A percentile compares a stretch with the other conserved stretches of the same genome.
These are phyloP conservation scores for Dicrurus megarhynchus DNA, from an alignment of 2,113 vertebrate genomes.

Conservation along the genomic window DNA sequence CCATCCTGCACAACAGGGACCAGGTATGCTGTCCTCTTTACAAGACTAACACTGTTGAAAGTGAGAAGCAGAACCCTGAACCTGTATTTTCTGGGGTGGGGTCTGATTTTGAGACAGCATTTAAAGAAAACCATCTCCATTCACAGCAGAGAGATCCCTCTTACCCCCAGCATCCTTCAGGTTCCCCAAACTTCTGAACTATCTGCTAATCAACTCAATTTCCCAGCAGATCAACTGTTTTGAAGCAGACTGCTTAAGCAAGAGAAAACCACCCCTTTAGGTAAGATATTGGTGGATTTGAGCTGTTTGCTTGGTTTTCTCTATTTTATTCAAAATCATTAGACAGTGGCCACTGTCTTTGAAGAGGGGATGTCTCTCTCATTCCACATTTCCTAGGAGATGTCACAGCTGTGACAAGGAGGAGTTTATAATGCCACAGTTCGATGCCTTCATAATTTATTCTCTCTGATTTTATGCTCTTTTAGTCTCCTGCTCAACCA, in stretches of 20 bases:
- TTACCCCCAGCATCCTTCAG: background rate
- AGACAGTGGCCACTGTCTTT: conserved; percentile 56
- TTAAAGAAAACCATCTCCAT: background rate
- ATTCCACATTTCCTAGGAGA: conserved; percentile 75
- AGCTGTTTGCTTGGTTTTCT: background rate
- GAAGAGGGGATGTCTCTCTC: conserved; percentile 74
- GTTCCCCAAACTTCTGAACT: background rate
- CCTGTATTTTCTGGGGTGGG: background rate
- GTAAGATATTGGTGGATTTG: background rate
- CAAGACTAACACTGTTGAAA: background rate
- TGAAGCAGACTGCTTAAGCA: background rate
- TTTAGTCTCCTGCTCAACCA: conserved; percentile 84
- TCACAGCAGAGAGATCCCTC: background rate
- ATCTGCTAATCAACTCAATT: background rate
- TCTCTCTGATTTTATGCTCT: conserved; percentile 85
- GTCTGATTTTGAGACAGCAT: background rate
- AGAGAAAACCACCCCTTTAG: background rate
- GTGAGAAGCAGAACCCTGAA: background rate
- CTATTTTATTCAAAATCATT: conserved; percentile 62
- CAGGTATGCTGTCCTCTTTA: background rate
- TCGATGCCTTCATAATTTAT: conserved; percentile 85
- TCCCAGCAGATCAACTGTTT: background rate
- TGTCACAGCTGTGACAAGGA: conserved; percentile 79
- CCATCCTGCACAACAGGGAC: background rate
- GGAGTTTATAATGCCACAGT: conserved; percentile 79